Percentiles rank a stretch among this genome's conserved stretches.
Evolutionary conservation across 35 echinoderm and acorn worm genomes (phyloP).

Genomic region (Ophioderma brevispina): DNA sequence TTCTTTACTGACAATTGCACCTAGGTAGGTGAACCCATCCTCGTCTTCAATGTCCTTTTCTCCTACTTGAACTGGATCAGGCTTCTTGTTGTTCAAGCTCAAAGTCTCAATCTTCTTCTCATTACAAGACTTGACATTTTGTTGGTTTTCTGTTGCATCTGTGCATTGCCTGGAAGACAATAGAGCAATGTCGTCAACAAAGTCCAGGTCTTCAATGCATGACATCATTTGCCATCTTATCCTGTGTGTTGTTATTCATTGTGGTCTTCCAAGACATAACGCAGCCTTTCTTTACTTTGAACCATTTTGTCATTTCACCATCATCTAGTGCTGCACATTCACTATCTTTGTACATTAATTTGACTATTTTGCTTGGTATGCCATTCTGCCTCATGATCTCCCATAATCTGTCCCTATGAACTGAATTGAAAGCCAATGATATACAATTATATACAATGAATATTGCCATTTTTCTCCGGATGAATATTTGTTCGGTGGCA

Average conservation of each 20-base stretch:
- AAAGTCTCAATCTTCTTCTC: conserved; percentile 20
- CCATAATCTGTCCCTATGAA: conserved; percentile 27
- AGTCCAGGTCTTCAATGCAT: background rate
- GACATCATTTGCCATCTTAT: conserved; percentile 44
- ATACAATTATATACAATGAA: background rate
- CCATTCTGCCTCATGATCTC: conserved; percentile 22
- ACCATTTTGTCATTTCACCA: conserved; percentile 32
- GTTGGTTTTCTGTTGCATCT: conserved; percentile 30
- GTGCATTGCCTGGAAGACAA: conserved; percentile 2
- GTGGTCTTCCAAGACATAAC: conserved; percentile 7
- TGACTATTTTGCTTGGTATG: conserved; percentile 4
- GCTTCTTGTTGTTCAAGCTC: conserved; percentile 21
- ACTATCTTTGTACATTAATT: background rate
- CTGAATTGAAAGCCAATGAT: conserved; percentile 6
- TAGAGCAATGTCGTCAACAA: conserved; percentile 36
- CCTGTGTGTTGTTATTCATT: background rate
- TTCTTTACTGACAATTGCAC: conserved; percentile 1
- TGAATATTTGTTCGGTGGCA: background rate
- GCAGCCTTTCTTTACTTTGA: conserved; percentile 28
- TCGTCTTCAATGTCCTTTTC: conserved; percentile 22
- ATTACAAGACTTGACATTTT: background rate
- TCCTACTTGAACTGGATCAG: background rate
- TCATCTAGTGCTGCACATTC: conserved; percentile 23
- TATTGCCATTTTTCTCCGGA: background rate
- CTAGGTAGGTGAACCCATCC: conserved; percentile 5